A percentile compares a stretch with the other conserved stretches of the same genome.
Evolutionary conservation across 2,797 vertebrate species (phyloP).

Genomic region (Bradypus variegatus): DNA sequence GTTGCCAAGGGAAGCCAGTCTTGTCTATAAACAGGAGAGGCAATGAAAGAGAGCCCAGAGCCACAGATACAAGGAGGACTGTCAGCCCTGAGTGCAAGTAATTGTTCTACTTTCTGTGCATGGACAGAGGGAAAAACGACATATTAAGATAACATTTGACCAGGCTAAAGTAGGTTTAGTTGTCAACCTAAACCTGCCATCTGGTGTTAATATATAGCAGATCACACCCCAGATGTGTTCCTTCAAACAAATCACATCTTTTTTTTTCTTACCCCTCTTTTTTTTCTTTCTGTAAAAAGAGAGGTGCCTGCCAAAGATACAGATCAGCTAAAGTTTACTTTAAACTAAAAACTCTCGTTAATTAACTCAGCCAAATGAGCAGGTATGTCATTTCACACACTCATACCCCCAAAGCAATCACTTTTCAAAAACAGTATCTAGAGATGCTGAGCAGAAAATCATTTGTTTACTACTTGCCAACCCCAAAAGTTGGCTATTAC

Average conservation of each 20-base stretch:
- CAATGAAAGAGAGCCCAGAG: conserved; percentile 56
- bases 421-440: conserved; percentile 40
- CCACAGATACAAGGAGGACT: conserved; percentile 47
- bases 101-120: conserved; percentile 77
- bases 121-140: conserved; percentile 65
- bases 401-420: conserved; percentile 22
- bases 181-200: conserved; percentile 77
- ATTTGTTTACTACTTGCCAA: conserved; percentile 65
- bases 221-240: conserved; percentile 72
- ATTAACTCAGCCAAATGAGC: conserved; percentile 56
- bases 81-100: conserved; percentile 69
- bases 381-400: conserved; percentile 59
- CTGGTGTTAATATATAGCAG: conserved; percentile 76
- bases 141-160: conserved; percentile 63
- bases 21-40: conserved; percentile 72
- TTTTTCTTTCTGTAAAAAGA: conserved; percentile 44
- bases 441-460: conserved; percentile 61
- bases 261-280: conserved; percentile 35
- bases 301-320: conserved; percentile 58
- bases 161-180: conserved; percentile 64
- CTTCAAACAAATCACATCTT: conserved; percentile 71
- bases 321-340: conserved; percentile 64
- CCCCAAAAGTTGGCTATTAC: conserved; percentile 60
- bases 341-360: conserved; percentile 59
- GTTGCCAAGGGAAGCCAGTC: conserved; percentile 74